Base-by-base conservation (phyloP, 2,888 invertebrate species). In the Epirrita christyi region DNA sequence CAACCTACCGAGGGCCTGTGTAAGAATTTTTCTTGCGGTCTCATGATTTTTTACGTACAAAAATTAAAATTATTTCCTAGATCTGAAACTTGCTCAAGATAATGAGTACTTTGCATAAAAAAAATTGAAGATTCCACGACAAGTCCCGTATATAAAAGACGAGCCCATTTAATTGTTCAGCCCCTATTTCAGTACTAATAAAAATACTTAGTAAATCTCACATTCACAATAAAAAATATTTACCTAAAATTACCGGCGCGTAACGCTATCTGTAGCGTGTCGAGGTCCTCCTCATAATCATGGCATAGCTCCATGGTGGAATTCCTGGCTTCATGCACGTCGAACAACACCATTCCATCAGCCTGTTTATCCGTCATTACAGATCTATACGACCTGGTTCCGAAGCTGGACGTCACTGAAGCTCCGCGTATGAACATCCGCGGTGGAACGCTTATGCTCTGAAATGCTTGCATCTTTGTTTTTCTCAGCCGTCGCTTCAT, bases 211-310 rank as follows among this genome's bases (percentile, higher is more conserved):
- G n/a, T n/a, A n/a, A n/a, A n/a, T n/a, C 4, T 21, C 21, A 21
- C 21, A 2, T 21, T 3, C 2, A 3, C 21, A 21, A 4, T 21
- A 14, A 8, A 64, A 57, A 55, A 53, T 60, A 73, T 69, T 77
- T 83, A 92, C 92, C 92, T 92, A 85, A 92, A 91, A 74, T 92
- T 92, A 63, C 92, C 92, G 82, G 90, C 92, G 86, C 92, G 91
- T 75, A 91, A 78, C 59, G 91, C 92, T 28, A 91, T 76, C 56
- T 87, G 86, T 71, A 92, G 80, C 75, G 89, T 90, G 76, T 91
- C 91, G 81, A 90, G 84, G 76, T 91, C 91, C 32, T 86, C 83
- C 42, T 82, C 83, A 43, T 92, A 92, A 37, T 91, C 91, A 65
- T 92, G 92, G 69, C 92, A 92, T 37, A 91, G 73, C 59, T 87